Evolutionary conservation across 1,140 invertebrate genomes (phyloP), one percentile per base, ranked within the genome.

Genomic region (Monochamus saltuarius): DNA sequence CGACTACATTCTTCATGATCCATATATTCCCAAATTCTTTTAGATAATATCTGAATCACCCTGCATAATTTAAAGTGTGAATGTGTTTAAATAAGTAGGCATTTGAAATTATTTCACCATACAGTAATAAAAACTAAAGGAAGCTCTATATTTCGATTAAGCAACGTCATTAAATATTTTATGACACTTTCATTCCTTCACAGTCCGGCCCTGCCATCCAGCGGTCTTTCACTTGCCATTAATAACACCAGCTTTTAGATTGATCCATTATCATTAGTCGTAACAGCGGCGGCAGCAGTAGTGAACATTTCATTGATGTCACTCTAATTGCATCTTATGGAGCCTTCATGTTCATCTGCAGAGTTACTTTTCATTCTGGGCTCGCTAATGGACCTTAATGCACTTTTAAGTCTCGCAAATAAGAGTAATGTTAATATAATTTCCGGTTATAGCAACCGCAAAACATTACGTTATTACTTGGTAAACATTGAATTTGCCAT

Each of bases 291-390:
- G 56, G 43, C 36, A 51, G 49, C 49, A 51, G 19, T 38, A 35
- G 61, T 55, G 62, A 59, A 53, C 57, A 64, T 64, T 64, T 64
- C 62, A 64, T 59, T 64, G 62, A 64, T 64, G 62, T 64, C 62
- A 64, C 54, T 64, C 57, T 60, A 64, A 64, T 64, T 64, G 62
- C 58, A 53, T 64, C 62, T 64, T 64, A 64, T 59, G 53, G 62
- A 59, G 59, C 56, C 55, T 56, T 54, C 61, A 49, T 54, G 56
- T 63, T 60, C 50, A 54, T 64, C 57, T 56, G 34, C 53, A 19
- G 50, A 49, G 46, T 59, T 59, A 59, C 61, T 59, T 63, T 63
- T 63, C 61, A 63, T 63, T 63, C 56, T 59, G 45, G 39, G 42
- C 29, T 54, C 39, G 52, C 57, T 64, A 64, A 64, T 64, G 62